Conservation (phyloP, 2,113 vertebrate species). For the Mastomys coucha region DNA sequence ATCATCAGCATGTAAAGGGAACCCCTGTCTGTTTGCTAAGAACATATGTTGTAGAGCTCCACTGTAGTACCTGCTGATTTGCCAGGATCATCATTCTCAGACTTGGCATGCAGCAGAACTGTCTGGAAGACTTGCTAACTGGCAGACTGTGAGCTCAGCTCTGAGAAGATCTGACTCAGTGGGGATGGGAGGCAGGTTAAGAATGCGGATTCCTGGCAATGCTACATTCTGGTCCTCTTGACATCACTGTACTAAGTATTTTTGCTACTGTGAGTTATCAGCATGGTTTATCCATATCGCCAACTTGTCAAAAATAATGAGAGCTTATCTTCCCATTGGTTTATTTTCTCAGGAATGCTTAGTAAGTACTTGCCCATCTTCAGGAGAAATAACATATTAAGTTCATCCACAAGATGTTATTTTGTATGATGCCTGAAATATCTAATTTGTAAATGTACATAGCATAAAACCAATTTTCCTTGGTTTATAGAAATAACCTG, state of each 20-base stretch:
- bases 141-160: background rate
- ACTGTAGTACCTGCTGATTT: background rate
- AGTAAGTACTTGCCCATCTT: constrained; percentile 60
- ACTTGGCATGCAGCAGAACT: background rate
- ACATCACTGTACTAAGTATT: background rate
- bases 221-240: background rate
- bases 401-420: background rate
- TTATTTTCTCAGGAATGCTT: constrained; percentile 69
- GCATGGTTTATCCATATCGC: constrained; percentile 36
- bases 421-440: constrained; percentile 1
- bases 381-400: constrained; percentile 13
- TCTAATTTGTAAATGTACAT: background rate
- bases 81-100: background rate
- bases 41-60: background rate
- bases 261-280: background rate
- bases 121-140: background rate
- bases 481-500: background rate
- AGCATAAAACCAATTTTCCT: background rate
- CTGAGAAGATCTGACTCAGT: background rate
- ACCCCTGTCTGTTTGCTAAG: constrained; percentile 8
- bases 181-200: background rate
- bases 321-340: constrained; percentile 64
- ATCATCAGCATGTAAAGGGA: background rate
- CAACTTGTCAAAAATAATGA: background rate
- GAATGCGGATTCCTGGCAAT: background rate